Evolutionary conservation across 2,888 invertebrate species (phyloP).

Genomic region (Biston betularia): DNA sequence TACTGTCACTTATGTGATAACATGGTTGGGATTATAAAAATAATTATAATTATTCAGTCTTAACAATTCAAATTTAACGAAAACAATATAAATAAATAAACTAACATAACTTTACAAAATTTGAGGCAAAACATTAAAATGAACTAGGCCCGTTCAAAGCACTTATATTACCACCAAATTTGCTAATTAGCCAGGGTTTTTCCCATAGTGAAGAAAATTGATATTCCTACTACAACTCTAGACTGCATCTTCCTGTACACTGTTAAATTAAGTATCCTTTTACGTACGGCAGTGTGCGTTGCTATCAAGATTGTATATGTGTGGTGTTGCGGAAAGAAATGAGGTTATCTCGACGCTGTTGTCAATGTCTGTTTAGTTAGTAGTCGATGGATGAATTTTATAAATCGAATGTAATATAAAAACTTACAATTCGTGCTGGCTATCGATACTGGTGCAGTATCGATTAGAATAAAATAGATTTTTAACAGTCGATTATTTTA

Average conservation of each 20-base stretch:
- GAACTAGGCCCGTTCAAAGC: too few relatives aligned
- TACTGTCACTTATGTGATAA: too few relatives aligned
- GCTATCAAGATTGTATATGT: conserved; percentile 52
- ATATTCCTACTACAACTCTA: conserved; percentile 3
- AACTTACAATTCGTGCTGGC: neutral
- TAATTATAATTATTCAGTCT: too few relatives aligned
- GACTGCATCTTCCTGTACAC: conserved; percentile 18
- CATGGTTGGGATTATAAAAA: too few relatives aligned
- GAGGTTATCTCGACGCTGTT: conserved; percentile 83
- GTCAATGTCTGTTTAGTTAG: conserved; percentile 77
- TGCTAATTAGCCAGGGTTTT: neutral
- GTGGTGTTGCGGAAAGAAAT: conserved; percentile 82
- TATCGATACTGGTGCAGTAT: neutral
- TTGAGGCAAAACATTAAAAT: too few relatives aligned
- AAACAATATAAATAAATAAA: too few relatives aligned
- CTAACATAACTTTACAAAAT: too few relatives aligned
- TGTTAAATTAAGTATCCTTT: conserved; percentile 9
- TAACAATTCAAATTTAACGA: too few relatives aligned
- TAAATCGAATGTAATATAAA: conserved; percentile 41
- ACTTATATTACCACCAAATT: too few relatives aligned
- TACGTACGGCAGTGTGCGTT: conserved; percentile 36
- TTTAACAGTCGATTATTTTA: too few relatives aligned
- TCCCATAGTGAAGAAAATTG: neutral
- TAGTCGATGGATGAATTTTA: conserved; percentile 53
- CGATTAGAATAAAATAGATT: too few relatives aligned